Evolutionary conservation across 2,797 vertebrate species (phyloP), one percentile per base, ranked within the genome.

Genomic region (Chiloscyllium punctatum): DNA sequence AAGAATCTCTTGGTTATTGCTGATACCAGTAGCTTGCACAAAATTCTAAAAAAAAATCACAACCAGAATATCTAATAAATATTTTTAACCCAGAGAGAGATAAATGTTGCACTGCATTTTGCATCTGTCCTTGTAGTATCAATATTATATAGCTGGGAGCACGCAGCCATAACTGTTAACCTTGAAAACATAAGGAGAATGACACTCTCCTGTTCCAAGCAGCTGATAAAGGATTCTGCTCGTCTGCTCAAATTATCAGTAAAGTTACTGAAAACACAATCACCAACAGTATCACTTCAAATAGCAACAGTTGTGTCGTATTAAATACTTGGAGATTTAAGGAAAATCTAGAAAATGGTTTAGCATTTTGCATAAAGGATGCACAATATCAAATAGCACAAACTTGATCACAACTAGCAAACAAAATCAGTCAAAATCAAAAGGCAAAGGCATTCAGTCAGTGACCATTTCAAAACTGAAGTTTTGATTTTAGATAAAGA

Each of bases 101-200:
- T 57, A 57, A 88, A 30, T 57, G 86, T 57, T 88, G 86, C 25
- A 4, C 48, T 88, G 25, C 86, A 16, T 33, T 88, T 0, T 11
- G 25, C 15, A 11, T 27, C 23, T 57, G 9, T 57, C 86, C 86
- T 88, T 88, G 86, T 88, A 88, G 86, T 53, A 42, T 23, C 79
- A 53, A 42, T 88, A 87, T 88, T 88, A 23, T 88, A 88, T 27
- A 88, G 48, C 86, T 57, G 86, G 86, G 51, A 88, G 86, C 51
- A 51, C 57, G 86, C 86, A 53, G 86, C 53, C 25, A 33, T 4
- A 88, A 13, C 86, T 88, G 51, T 57, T 57, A 48, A 88, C 4
- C 86, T 30, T 84, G 42, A 42, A 42, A 30, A 15, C 11, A 88
- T 88, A 53, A 88, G 23, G 9, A 30, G 27, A 88, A 27, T 33